These are phyloP conservation scores for Kryphioiulus occultus DNA, from an alignment of 2,888 invertebrate genomes.

Conservation along the genomic window DNA sequence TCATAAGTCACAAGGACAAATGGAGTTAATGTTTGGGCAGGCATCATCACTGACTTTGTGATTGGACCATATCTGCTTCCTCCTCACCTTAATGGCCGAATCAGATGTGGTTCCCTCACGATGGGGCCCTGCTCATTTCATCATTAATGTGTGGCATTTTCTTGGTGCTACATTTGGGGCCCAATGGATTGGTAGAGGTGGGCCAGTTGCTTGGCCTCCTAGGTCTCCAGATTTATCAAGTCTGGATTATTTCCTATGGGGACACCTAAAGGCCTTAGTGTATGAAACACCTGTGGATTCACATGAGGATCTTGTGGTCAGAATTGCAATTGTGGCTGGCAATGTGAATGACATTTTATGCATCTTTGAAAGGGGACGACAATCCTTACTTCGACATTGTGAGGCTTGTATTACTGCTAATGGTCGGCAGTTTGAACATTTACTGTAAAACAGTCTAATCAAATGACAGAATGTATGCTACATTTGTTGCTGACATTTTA, in stretches of 20 bases:
- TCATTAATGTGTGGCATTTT: slow-evolving; percentile 2
- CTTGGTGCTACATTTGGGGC: no score
- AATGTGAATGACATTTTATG: no score
- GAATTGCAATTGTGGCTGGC: no score
- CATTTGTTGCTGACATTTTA: no score
- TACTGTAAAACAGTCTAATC: background rate
- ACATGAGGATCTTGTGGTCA: no score
- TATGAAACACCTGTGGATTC: no score
- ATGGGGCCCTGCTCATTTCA: slow-evolving; percentile 41
- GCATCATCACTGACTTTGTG: slow-evolving; percentile 44
- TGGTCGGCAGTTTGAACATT: background rate
- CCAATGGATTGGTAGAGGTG: slow-evolving; percentile 29
- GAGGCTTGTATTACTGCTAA: background rate
- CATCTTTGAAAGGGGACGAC: no score
- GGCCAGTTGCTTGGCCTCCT: background rate
- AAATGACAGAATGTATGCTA: no score
- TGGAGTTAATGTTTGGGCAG: slow-evolving; percentile 50
- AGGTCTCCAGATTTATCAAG: slow-evolving; percentile 43
- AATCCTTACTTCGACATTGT: no score
- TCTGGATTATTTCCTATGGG: background rate
- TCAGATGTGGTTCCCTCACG: background rate
- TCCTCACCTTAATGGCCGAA: slow-evolving; percentile 14
- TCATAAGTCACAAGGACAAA: background rate
- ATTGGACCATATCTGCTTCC: slow-evolving; percentile 48
- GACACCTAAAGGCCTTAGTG: slow-evolving; percentile 30